A percentile compares a stretch with the other conserved stretches of the same genome.
Evolutionary conservation across 1,140 invertebrate genomes (phyloP).

Genomic region (Zaprionus camerounensis): DNA sequence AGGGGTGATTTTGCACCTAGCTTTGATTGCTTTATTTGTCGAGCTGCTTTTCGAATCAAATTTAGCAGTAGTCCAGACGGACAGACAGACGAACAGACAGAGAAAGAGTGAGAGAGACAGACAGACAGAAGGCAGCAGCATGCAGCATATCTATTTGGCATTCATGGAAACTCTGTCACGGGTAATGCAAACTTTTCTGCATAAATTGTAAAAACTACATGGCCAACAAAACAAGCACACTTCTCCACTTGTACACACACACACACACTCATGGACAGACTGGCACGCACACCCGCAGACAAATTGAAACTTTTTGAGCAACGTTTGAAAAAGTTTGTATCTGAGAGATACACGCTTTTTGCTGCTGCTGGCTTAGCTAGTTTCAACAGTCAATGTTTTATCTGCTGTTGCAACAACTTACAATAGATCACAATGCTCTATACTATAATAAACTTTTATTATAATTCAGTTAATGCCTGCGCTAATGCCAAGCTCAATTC

Average conservation of each 20-base stretch:
- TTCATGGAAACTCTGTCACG: constrained; percentile 45
- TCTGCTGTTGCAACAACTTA: constrained; percentile 49
- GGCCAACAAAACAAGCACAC: constrained; percentile 30
- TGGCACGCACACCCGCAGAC: constrained; percentile 44
- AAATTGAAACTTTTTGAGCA: constrained; percentile 77
- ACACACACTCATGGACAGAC: constrained; percentile 5
- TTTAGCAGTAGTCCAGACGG: constrained; percentile 48
- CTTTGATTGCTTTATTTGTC: constrained; percentile 53
- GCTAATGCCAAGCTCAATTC: constrained; percentile 41
- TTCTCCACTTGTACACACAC: constrained; percentile 1
- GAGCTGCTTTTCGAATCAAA: constrained; percentile 59
- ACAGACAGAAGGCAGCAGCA: constrained; percentile 19
- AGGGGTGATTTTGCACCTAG: constrained; percentile 36
- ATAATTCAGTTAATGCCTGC: constrained; percentile 40
- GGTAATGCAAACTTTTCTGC: constrained; percentile 51
- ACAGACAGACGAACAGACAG: not conserved
- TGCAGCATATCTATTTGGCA: constrained; percentile 42
- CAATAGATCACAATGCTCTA: not conserved
- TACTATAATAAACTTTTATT: constrained; percentile 17
- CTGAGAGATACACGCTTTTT: constrained; percentile 45
- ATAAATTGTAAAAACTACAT: constrained; percentile 50
- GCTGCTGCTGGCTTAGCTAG: constrained; percentile 40
- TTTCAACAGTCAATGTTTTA: constrained; percentile 55
- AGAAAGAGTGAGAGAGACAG: constrained; percentile 13
- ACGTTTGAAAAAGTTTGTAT: constrained; percentile 70